Conservation (phyloP, 2,888 invertebrate genomes). For the Scaptomyza cyrtandrae region DNA sequence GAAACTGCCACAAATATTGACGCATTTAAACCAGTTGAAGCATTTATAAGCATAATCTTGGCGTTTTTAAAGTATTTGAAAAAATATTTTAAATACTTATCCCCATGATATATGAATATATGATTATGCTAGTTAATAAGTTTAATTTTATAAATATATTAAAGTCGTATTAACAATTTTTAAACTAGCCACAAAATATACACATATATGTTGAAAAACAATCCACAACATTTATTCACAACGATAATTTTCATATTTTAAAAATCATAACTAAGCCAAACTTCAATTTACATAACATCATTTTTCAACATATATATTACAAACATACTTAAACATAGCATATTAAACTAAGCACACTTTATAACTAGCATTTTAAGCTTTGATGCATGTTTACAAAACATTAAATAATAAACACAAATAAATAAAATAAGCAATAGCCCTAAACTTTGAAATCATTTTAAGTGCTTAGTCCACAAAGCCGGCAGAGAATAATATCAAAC, state of each 20-base stretch:
- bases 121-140: constrained; percentile 32
- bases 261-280: constrained; percentile 36
- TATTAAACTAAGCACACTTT: constrained; percentile 35
- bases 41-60: constrained; percentile 65
- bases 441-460: constrained; percentile 46
- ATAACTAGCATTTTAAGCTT: constrained; percentile 77
- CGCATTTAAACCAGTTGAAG: constrained; percentile 75
- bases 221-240: constrained; percentile 33
- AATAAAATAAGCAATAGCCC: constrained; percentile 45
- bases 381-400: constrained; percentile 83
- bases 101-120: constrained; percentile 33
- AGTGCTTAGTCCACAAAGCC: constrained; percentile 16
- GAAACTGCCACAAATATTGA: constrained; percentile 58
- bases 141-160: constrained; percentile 20
- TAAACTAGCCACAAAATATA: constrained; percentile 39
- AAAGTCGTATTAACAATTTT: constrained; percentile 20
- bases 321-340: constrained; percentile 4
- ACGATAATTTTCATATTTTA: constrained; percentile 28
- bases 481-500: constrained; percentile 9
- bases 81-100: constrained; percentile 17
- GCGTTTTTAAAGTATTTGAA: constrained; percentile 12
- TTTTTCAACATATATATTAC: constrained; percentile 28
- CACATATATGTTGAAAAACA: constrained; percentile 14
- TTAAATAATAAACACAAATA: constrained; percentile 66
- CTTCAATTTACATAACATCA: constrained; percentile 22